These are phyloP conservation scores for Pandemis heparana DNA, from an alignment of 2,888 invertebrate genomes.

Conservation along the genomic window DNA sequence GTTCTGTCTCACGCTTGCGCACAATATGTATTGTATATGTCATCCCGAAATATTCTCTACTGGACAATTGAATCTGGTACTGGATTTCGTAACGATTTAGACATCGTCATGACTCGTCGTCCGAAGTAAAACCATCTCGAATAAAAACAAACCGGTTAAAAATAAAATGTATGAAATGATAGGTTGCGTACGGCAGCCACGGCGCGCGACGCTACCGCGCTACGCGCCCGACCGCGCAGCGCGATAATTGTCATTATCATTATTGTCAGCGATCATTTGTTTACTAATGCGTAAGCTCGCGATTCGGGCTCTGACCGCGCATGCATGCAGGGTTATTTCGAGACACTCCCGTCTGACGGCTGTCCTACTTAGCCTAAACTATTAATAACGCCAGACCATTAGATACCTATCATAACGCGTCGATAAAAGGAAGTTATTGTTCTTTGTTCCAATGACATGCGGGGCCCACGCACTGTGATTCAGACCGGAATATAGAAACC, in stretches of 20 bases:
- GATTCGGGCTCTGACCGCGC: conserved; percentile 62
- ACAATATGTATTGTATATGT: no score
- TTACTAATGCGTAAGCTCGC: conserved; percentile 70
- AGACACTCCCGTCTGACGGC: conserved; percentile 59
- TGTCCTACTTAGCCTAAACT: conserved; percentile 63
- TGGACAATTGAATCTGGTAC: no score
- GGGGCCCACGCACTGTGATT: conserved; percentile 37
- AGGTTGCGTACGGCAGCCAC: conserved; percentile 9
- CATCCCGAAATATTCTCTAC: no score
- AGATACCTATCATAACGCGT: conserved; percentile 36
- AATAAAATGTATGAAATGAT: conserved; percentile 30
- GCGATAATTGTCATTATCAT: conserved; percentile 71
- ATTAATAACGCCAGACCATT: conserved; percentile 41
- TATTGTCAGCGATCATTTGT: conserved; percentile 76
- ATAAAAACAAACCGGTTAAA: conserved; percentile 4
- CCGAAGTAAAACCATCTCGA: neutral
- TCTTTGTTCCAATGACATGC: conserved; percentile 33
- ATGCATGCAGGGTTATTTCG: conserved; percentile 66
- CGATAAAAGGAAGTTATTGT: conserved; percentile 41
- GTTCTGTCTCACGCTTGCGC: no score
- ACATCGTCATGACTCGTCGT: neutral
- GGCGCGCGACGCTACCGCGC: conserved; percentile 46
- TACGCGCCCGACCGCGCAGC: conserved; percentile 49
- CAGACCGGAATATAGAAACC: conserved; percentile 27
- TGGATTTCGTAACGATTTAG: neutral